Evolutionary conservation across 1,140 invertebrate genomes (phyloP), one percentile per base, ranked within the genome.

Genomic region (Danaus plexippus): DNA sequence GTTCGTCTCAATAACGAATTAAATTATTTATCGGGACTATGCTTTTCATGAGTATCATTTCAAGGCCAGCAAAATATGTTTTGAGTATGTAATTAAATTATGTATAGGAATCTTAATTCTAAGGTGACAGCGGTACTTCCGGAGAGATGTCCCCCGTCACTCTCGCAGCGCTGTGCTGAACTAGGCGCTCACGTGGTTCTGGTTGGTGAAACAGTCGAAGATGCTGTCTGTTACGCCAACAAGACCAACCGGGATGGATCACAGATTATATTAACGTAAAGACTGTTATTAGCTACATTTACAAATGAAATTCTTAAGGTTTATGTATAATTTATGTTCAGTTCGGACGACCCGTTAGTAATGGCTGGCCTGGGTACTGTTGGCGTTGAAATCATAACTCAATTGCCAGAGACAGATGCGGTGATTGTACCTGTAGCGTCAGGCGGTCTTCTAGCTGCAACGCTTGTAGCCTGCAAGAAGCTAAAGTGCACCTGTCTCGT

Each of bases 401-500:
- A 86, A 59, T 59, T 86, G n/a, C 83, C 83, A 4, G 83, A 84
- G 51, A 63, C 73, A 0, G 80, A 86, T 55, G 80, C 79, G 0
- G 74, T 86, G 18, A 78, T 86, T 42, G 79, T 84, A 22, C 83
- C 83, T 0, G 80, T 77, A 11, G 67, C 68, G 1, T 51, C 57
- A 1, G 80, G 83, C 1, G 69, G 62, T 0, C 53, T 84, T 18
- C 71, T 86, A 0, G 83, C 83, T 0, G 67, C 67, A 9, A 69
- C 77, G 2, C 61, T 83, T 40, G 73, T 86, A 9, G 80, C 80
- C 15, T 83, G 79, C 67, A 86, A 83, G 66, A 81, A 79, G 53
- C 73, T 84, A 9, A 86, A 86, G 59, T 83, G 80, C 59, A 77
- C 83, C 15, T 84, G 80, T 62, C 67, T 86, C 4, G 73, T 86